Base-by-base conservation (phyloP, 2,888 invertebrate species). In the Orthonevra nobilis region DNA sequence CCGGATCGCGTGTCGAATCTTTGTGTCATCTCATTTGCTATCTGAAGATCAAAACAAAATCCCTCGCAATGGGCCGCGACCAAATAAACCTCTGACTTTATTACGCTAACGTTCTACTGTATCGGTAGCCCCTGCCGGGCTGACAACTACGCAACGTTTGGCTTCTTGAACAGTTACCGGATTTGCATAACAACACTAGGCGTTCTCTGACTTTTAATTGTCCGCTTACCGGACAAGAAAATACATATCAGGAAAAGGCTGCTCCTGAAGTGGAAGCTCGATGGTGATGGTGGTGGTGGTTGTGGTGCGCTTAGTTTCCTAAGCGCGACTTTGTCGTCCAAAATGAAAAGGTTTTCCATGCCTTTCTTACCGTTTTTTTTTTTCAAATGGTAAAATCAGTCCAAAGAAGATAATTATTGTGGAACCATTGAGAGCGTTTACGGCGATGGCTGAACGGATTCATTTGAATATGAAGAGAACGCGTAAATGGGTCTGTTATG, bases 121-220 rank as follows among this genome's bases (percentile, higher is more conserved):
- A 72, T 72, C 70, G 50, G 77, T 46, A 77, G 70, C 64, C 58
- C 32, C 14, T 14, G 23, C 26, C 15, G 7, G 30, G 63, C 74
- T 66, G 68, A 52, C 58, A 66, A 44, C 58, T 74, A 74, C 68
- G 68, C 64, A 56, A 9, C 30, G 46, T 32, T 38, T 28, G 23
- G 28, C 20, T 30, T 40, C 36, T 44, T 38, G 42, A 23, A 52
- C 28, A 15, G 63, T 56, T 34, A 34, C 19, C 0, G 60, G 26
- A 77, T 77, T 77, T 77, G 77, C 77, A 77, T 77, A 77, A 77
- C n/a, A n/a, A n/a, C 72, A 77, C 77, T 72, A 12, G 69, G n/a
- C n/a, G n/a, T n/a, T n/a, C n/a, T n/a, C n/a, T n/a, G n/a, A n/a
- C n/a, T n/a, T n/a, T n/a, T n/a, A n/a, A 32, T 44, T 19, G 10